Percentiles rank a stretch among this genome's conserved stretches.
phyloP scores from a whole-genome alignment of 2,113 vertebrate genomes.

The Mesitornis unicolor region DNA sequence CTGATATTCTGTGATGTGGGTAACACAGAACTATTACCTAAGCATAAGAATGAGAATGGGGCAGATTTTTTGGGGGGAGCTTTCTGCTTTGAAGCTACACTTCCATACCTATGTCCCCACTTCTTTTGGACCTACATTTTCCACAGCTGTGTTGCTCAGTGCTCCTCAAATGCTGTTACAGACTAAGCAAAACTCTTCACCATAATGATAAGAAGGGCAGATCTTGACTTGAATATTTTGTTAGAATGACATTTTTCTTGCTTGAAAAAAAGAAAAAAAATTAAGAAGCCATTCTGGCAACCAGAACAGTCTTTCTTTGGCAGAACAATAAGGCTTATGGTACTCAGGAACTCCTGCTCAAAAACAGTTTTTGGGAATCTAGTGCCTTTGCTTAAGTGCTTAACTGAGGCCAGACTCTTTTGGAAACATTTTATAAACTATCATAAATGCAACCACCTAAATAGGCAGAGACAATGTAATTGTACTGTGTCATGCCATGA shows the following conservation, averaged over 20 bases:
- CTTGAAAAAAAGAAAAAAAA: neutral
- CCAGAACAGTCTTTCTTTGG: neutral
- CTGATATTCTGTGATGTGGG: neutral
- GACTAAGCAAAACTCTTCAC: neutral
- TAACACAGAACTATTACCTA: neutral
- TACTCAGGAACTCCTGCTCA: neutral
- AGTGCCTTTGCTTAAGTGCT: neutral
- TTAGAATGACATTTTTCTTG: neutral
- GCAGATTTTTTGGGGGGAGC: neutral
- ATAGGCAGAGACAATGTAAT: neutral
- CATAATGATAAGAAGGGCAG: neutral
- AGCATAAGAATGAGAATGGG: neutral
- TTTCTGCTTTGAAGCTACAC: neutral
- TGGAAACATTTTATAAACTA: neutral
- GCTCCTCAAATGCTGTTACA: neutral
- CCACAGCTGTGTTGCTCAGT: neutral
- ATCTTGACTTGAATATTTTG: neutral
- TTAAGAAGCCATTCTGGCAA: neutral
- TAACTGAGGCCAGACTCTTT: neutral
- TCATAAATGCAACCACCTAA: neutral
- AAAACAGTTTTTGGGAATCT: neutral
- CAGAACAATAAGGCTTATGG: neutral
- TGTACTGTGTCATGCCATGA: neutral
- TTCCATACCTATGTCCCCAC: neutral
- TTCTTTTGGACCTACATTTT: neutral